Evolutionary conservation across 2,113 vertebrate species (phyloP), one percentile per base, ranked within the genome.

Genomic region (Tachuris rubrigastra): DNA sequence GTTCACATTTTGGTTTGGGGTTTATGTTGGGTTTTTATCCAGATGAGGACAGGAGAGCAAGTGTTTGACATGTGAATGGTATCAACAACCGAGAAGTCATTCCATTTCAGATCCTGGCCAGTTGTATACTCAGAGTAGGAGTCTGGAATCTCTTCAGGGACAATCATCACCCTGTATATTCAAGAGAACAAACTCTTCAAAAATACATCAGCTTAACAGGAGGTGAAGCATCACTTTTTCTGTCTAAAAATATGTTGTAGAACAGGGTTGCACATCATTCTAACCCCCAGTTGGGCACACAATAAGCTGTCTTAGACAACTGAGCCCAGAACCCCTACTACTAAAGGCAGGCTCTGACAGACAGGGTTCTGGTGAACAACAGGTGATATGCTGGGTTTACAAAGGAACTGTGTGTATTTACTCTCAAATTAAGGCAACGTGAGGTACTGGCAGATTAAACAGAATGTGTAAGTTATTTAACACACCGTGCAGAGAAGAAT

Each of bases 1-100:
- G 1, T 30, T 76, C 0, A 1, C 41, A 6, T 44, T 44, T 49
- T 65, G 55, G 35, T 19, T 76, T 52, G 16, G 3, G 41, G 4
- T n/a, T 46, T 42, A 27, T 74, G 65, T 25, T n/a, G 39, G 6
- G 21, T 7, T 30, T 15, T 37, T 41, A 5, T 5, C 7, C 12
- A 35, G 21, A 16, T n/a, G 21, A 80, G 49, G 37, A 31, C 35
- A 80, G 67, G 47, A 56, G 6, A 75, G 4, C 42, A 60, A 59
- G 30, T 42, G n/a, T 27, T 20, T 88, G 59, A 46, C 22, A 58
- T 2, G 6, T n/a, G 22, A 87, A 49, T 33, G 12, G 59, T 69
- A 76, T 37, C 41, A 73, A 74, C 28, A 85, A 15, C 12, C 47
- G 30, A 46, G 74, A 76, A 75, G 39, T 19, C 18, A 31, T 55